A percentile compares a stretch with the other conserved stretches of the same genome.
Conservation (phyloP, 2,888 invertebrate genomes). For the Ophion costatus region DNA sequence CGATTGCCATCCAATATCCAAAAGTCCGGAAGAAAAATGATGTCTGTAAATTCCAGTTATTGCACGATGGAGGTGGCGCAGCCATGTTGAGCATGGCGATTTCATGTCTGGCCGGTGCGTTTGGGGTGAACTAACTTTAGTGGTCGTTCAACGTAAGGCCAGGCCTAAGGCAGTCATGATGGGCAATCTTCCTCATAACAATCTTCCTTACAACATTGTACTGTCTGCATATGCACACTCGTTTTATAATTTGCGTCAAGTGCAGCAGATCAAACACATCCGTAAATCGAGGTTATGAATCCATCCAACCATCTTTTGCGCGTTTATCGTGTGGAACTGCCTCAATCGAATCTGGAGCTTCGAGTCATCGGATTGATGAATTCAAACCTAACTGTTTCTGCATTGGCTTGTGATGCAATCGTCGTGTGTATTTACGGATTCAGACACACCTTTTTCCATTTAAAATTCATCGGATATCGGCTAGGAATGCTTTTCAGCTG, state of each 20-base stretch:
- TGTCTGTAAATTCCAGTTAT: slow-evolving; percentile 76
- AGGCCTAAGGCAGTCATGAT: background rate
- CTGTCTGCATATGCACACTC: background rate
- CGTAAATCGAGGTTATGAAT: background rate
- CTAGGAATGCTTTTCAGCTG: background rate
- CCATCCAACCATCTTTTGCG: background rate
- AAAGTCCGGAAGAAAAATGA: slow-evolving; percentile 74
- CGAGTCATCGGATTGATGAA: background rate
- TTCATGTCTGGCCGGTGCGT: slow-evolving; percentile 76
- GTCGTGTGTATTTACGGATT: background rate
- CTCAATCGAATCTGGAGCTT: background rate
- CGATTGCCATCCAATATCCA: slow-evolving; percentile 70
- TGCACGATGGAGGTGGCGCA: slow-evolving; percentile 13
- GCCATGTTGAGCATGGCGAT: slow-evolving; percentile 61
- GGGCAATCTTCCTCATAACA: too few relatives aligned
- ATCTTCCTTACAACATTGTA: background rate
- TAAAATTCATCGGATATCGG: background rate
- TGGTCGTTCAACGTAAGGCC: slow-evolving; percentile 56
- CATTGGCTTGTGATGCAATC: slow-evolving; percentile 35
- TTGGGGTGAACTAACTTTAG: slow-evolving; percentile 79
- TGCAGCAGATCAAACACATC: background rate
- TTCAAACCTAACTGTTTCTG: background rate
- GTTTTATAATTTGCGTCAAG: background rate
- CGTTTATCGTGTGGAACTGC: background rate
- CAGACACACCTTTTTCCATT: background rate